Percentiles rank a stretch among this genome's conserved stretches.
Conservation (phyloP, 2,888 invertebrate species). For the Agrilus cyanescens region DNA sequence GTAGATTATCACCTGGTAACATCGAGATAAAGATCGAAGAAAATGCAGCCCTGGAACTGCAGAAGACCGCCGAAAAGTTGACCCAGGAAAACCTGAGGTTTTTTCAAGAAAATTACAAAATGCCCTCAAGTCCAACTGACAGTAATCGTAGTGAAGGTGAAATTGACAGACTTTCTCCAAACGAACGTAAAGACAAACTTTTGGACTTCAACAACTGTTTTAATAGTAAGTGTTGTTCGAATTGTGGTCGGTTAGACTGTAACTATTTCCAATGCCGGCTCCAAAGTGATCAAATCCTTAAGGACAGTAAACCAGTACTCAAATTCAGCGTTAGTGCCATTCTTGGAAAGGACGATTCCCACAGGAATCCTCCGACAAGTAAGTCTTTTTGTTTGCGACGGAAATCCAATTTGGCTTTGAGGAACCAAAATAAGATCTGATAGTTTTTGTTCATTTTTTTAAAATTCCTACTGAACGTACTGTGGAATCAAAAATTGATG, state of each 20-base stretch:
- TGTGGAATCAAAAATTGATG: too few relatives aligned
- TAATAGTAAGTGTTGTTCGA: slow-evolving; percentile 38
- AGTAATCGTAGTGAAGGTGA: slow-evolving; percentile 17
- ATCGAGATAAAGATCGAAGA: slow-evolving; percentile 17
- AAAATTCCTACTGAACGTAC: too few relatives aligned
- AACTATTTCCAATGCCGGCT: slow-evolving; percentile 35
- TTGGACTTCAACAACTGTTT: slow-evolving; percentile 31
- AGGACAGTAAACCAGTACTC: slow-evolving; percentile 57
- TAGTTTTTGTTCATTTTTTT: too few relatives aligned
- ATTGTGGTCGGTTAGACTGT: slow-evolving; percentile 45
- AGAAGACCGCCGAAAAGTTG: slow-evolving; percentile 4
- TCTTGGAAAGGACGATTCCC: slow-evolving; percentile 48
- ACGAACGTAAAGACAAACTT: slow-evolving; percentile 26
- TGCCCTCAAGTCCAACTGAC: slow-evolving; percentile 10
- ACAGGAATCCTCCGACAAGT: slow-evolving; percentile 21
- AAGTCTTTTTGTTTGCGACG: slow-evolving; percentile 9
- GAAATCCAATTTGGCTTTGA: too few relatives aligned
- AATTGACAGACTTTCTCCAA: slow-evolving; percentile 23
- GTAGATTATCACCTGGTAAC: slow-evolving; percentile 30
- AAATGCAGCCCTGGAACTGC: slow-evolving; percentile 9
- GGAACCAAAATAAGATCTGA: too few relatives aligned
- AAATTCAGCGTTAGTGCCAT: slow-evolving; percentile 92
- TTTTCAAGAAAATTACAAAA: slow-evolving; percentile 10
- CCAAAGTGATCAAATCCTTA: slow-evolving; percentile 24
- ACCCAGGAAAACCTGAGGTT: slow-evolving; percentile 7